phyloP scores from a whole-genome alignment of 2,797 vertebrate genomes.

The Pampus argenteus region DNA sequence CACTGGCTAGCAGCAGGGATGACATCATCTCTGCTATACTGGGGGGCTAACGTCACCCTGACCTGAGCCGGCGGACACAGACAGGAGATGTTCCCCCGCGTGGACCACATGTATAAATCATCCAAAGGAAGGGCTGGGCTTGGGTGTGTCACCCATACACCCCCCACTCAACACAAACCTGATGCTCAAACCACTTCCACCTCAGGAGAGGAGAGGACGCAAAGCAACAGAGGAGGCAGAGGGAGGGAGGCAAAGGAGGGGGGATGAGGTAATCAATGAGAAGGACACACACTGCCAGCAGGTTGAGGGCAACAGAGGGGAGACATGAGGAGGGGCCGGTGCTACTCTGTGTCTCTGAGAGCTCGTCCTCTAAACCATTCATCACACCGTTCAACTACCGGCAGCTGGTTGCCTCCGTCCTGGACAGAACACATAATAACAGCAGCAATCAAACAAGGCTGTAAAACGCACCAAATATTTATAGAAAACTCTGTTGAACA shows the following conservation, averaged over 20 bases:
- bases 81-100: constrained; percentile 35
- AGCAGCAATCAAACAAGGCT: constrained; percentile 11
- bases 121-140: constrained; percentile 39
- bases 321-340: constrained; percentile 8
- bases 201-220: constrained; percentile 40
- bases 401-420: constrained; percentile 32
- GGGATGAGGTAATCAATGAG: constrained; percentile 72
- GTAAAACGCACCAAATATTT: constrained; percentile 14
- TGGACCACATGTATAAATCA: constrained; percentile 73
- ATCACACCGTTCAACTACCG: constrained; percentile 40
- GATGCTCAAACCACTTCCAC: constrained; percentile 54
- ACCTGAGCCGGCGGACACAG: constrained; percentile 47
- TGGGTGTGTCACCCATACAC: constrained; percentile 46
- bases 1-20: constrained; percentile 56
- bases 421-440: constrained; percentile 3
- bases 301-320: constrained; percentile 11
- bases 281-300: constrained; percentile 37
- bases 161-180: constrained; percentile 38
- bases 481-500: constrained; percentile 13
- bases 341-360: constrained; percentile 1
- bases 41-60: constrained; percentile 61
- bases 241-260: constrained; percentile 23
- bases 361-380: constrained; percentile 29
- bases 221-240: constrained; percentile 39
- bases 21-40: constrained; percentile 71